Evolutionary conservation across 2,797 vertebrate genomes (phyloP).

Genomic region (Fistularia tabacaria): DNA sequence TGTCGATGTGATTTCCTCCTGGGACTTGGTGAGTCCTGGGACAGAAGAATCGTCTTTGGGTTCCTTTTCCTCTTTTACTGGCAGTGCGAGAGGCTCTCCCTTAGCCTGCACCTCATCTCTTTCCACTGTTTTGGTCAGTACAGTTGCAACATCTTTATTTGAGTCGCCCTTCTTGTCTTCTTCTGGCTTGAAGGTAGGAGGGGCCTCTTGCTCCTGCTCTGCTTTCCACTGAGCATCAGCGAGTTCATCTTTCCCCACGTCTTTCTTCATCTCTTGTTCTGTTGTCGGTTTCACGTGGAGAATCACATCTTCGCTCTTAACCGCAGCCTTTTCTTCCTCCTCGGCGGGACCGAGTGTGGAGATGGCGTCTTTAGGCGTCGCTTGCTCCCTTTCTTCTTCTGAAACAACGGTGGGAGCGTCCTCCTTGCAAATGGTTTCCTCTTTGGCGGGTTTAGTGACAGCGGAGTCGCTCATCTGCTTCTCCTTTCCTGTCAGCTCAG

Average conservation of each 20-base stretch:
- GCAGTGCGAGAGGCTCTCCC: too few species aligned
- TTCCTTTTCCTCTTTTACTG: too few species aligned
- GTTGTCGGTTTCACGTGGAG: conserved; percentile 4
- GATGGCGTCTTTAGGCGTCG: conserved; percentile 28
- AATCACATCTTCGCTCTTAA: conserved; percentile 30
- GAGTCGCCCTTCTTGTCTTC: background rate
- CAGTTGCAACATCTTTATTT: conserved; percentile 17
- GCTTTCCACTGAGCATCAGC: conserved; percentile 10
- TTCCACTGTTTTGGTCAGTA: conserved; percentile 14
- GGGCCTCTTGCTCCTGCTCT: conserved; percentile 23
- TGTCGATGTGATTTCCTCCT: conserved; percentile 22
- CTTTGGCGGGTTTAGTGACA: conserved; percentile 26
- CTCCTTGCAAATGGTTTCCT: conserved; percentile 21
- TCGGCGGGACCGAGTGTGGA: too few species aligned
- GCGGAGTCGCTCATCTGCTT: conserved; percentile 14
- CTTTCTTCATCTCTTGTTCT: conserved; percentile 30
- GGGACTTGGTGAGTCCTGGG: too few species aligned
- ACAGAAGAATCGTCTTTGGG: too few species aligned
- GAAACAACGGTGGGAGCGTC: conserved; percentile 6
- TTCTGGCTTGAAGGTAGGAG: too few species aligned
- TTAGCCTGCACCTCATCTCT: conserved; percentile 13
- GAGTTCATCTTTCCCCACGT: conserved; percentile 25
- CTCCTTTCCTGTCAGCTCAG: conserved; percentile 21
- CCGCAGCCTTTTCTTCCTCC: conserved; percentile 24
- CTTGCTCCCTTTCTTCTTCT: background rate